Base-by-base conservation (phyloP, 2,113 vertebrate species). In the Corythoichthys haematopterus region DNA sequence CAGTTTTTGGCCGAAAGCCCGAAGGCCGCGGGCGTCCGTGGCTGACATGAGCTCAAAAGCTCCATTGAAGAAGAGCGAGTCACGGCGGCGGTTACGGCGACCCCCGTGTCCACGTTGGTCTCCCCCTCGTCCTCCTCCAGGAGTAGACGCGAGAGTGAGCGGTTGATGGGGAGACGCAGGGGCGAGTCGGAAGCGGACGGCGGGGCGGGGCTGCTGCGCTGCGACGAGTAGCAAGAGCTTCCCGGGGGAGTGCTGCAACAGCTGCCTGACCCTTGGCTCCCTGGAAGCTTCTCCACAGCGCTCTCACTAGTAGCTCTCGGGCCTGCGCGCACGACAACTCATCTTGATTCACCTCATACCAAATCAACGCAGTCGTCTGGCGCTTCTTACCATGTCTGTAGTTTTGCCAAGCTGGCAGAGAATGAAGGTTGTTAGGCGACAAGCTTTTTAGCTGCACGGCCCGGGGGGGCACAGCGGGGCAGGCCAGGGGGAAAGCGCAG, bases 101-200 rank as follows among this genome's bases (percentile, higher is more conserved):
- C 83, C 12, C 96, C 96, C 0, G 95, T 98, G 87, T 98, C 96
- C 0, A 96, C 94, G 2, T 96, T 81, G 0, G 90, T 97, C 83
- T 97, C 96, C 0, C 88, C 62, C 14, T 85, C 86, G 0, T 72
- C 73, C 40, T 89, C 87, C 40, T 87, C 87, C 66, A 77, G 66
- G 0, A 65, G 50, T 36, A 83, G 74, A 2, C 14, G 70, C 35
- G 77, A 65, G 6, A 77, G 60, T 63, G 82, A 85, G 3, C 15
- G 76, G 57, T 69, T 62, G 69, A 50, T 56, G 37, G 72, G 0
- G 1, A 46, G 36, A 9, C 67, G 81, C 51, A 84, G 77, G 1
- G 84, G 80, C 0, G 76, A 51, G 73, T 89, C 80, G 0, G 80
- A 75, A 16, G 69, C 70, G 2, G 66, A 57, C 3, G 72, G 64